Base-by-base conservation (phyloP, 2,888 invertebrate species). In the Acronicta leporina region DNA sequence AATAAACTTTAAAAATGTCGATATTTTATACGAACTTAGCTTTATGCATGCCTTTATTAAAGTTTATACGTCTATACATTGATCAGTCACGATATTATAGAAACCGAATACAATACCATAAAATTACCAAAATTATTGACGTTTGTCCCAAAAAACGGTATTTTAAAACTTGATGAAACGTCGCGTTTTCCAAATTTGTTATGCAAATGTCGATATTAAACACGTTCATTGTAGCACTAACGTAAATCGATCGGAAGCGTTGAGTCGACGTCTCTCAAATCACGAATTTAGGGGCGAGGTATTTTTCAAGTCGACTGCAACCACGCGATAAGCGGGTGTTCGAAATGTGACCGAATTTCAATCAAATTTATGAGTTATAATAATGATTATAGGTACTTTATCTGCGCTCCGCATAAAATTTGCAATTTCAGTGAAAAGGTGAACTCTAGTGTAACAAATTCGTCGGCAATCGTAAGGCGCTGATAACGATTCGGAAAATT, bases 321-420 rank as follows among this genome's bases (percentile, higher is more conserved):
- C 87, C 78, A 77, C 76, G 86, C 87, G 94, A 94, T 94, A 94
- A 94, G 92, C 86, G 84, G 80, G 82, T 63, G 82, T 78, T 87
- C 87, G 90, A 92, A 93, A 92, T 93, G 91, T 92, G 90, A 92
- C 92, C 92, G 89, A 92, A 92, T 92, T 94, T 94, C 94, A 93
- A 94, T 94, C 91, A 92, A 93, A 93, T 94, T 94, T 94, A 94
- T 92, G 92, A 94, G 86, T 92, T 92, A 92, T 92, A 89, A 94
- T 93, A 93, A 94, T 93, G 91, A 94, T 93, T 92, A 91, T 92
- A 92, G 92, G 91, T 86, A 88, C 89, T 92, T 93, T 93, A 94
- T 93, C 92, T 82, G 85, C 77, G 87, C 82, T 82, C 68, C 89
- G 90, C 92, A 90, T 90, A 89, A 92, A 92, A 92, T 93, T 93